Evolutionary conservation across 2,888 invertebrate species (phyloP), one percentile per base, ranked within the genome.

Genomic region (Oxyteleia sp.): DNA sequence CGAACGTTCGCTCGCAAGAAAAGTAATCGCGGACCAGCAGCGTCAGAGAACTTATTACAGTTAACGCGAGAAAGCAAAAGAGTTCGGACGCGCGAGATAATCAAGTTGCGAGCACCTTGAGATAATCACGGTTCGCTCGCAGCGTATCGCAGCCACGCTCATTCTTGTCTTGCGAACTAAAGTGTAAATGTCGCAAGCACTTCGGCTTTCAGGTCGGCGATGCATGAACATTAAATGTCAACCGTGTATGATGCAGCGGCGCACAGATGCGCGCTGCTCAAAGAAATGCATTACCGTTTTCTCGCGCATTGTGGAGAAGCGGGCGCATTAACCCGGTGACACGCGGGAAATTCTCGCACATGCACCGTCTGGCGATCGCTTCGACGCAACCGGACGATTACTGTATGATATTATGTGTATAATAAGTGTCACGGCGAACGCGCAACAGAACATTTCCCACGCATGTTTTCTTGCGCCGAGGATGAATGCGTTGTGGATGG

Each of bases 51-150:
- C 89, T 89, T 90, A 92, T 90, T 91, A 90, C 88, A 91, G 89
- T 89, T 86, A 87, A 86, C 89, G 90, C 90, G 88, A 88, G 90
- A 91, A 81, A 69, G 91, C 90, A 91, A 91, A 91, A 90, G 90
- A 91, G 90, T 91, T 89, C 71, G 88, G 91, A 91, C 91, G 92
- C 91, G 90, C 91, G 91, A 91, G 92, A 92, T 92, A 92, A 92
- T 92, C 91, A 92, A 92, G 89, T 91, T 88, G 90, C 89, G 87
- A 90, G 90, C 90, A 87, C 87, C 89, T 90, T 86, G 87, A 86
- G 87, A 91, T 91, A 92, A 91, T 91, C 91, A 91, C 89, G 90
- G 89, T 88, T 91, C 90, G 89, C 89, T 82, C 78, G 85, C 84
- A 84, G 84, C 84, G 87, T 68, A 68, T 49, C 84, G 87, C 20